phyloP scores from a whole-genome alignment of 2,888 invertebrate genomes.

The Philereme vetulata region DNA sequence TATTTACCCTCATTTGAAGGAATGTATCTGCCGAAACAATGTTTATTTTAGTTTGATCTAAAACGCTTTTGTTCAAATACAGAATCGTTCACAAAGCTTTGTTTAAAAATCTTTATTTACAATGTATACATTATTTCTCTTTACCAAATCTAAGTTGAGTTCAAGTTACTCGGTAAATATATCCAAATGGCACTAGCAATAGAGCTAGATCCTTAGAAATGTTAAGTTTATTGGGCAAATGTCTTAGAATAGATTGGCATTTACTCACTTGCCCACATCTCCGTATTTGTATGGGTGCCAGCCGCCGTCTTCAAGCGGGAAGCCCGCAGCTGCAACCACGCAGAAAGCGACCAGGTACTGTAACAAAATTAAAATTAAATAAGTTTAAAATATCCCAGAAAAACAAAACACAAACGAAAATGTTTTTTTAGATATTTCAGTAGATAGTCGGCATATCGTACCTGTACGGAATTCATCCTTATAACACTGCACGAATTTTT shows the following conservation, averaged over 20 bases:
- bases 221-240: conserved; percentile 33
- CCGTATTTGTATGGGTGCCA: conserved; percentile 74
- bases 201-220: conserved; percentile 24
- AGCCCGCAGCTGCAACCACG: conserved; percentile 58
- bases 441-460: conserved; percentile 35
- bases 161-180: conserved; percentile 10
- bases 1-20: conserved; percentile 79
- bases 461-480: conserved; percentile 69
- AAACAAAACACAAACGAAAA: conserved; percentile 12
- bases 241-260: conserved; percentile 52
- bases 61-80: background rate
- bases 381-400: background rate
- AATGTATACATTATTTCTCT: too few relatives aligned
- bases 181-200: conserved; percentile 7
- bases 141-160: background rate
- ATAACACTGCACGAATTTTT: conserved; percentile 53
- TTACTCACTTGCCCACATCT: conserved; percentile 74
- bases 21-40: conserved; percentile 65
- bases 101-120: too few relatives aligned
- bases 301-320: conserved; percentile 64
- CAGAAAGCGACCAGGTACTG: conserved; percentile 67
- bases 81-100: too few relatives aligned
- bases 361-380: conserved; percentile 19
- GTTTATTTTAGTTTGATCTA: conserved; percentile 17
- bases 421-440: conserved; percentile 1